Percentiles rank a stretch among this genome's conserved stretches.
phyloP scores from a whole-genome alignment of 2,797 vertebrate species.

The Varecia variegata region DNA sequence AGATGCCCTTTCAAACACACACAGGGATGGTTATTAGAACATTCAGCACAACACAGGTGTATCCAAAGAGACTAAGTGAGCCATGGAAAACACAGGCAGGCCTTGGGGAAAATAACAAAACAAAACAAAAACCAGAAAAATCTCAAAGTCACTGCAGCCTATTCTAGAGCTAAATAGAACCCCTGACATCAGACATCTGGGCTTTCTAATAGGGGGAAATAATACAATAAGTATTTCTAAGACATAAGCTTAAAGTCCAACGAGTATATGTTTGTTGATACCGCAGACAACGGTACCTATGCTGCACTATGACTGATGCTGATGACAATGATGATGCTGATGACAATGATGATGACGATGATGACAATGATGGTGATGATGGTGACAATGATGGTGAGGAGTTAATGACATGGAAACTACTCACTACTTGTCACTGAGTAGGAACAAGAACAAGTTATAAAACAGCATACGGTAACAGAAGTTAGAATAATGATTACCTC shows the following conservation, averaged over 20 bases:
- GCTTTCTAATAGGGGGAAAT: not conserved
- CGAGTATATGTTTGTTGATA: not conserved
- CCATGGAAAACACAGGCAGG: not conserved
- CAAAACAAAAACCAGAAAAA: not conserved
- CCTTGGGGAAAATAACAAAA: not conserved
- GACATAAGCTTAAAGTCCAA: not conserved
- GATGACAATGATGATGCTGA: not conserved
- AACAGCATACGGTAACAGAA: not conserved
- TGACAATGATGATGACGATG: not conserved
- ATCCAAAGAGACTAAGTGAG: not conserved
- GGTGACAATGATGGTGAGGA: not conserved
- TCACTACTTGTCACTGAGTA: not conserved
- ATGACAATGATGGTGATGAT: too few species aligned
- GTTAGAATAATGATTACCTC: not conserved
- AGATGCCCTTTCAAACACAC: not conserved
- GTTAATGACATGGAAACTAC: not conserved
- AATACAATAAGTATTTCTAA: not conserved
- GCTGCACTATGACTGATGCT: not conserved
- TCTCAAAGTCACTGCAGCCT: not conserved
- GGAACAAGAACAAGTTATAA: not conserved
- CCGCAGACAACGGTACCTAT: not conserved
- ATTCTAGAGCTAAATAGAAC: not conserved
- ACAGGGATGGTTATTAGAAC: too few species aligned
- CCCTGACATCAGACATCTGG: not conserved
- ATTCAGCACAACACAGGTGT: fast-evolving